Base-by-base conservation (phyloP, 1,140 invertebrate species). In the Babylonia areolata region DNA sequence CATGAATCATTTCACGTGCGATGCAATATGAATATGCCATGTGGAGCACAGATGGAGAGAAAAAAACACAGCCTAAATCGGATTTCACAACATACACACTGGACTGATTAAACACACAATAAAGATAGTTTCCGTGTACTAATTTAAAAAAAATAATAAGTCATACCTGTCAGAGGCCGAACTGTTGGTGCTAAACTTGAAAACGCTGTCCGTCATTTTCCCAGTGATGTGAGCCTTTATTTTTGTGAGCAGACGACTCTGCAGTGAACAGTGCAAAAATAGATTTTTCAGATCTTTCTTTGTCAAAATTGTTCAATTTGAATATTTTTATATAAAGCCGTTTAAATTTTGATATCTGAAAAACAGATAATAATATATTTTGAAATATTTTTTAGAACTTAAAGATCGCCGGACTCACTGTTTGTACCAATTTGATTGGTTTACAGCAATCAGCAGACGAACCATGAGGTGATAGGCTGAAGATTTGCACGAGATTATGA, bases 161-260 rank as follows among this genome's bases (percentile, higher is more conserved):
- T 71, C n/a, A n/a, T 86, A 90, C 90, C 91, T 92, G 83, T 92
- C 91, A 75, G 89, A 91, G n/a, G 87, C 86, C 17, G 86, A 88
- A 73, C 89, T 88, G 23, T 87, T 85, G 1, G 90, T 89, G 54
- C 88, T 71, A 89, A 92, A 92, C 81, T 89, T 89, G 88, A 92
- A 91, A 31, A 87, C 88, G 40, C 82, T 88, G 39, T 88, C 85
- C 31, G 71, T 84, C 87, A 88, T 85, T 78, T 80, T 77, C 78
- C 40, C 39, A 20, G 15, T 64, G 58, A 64, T 64, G n/a, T n/a
- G 58, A 64, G 31, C 80, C 80, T 42, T 81, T 46, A 81, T 81
- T 17, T n/a, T 42, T 42, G 46, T 15, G 5, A 46, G 42, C 31
- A 28, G 42, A 81, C 12, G 28, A 35, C 35, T 81, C 31, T 37